Evolutionary conservation across 2,797 vertebrate species (phyloP), one percentile per base, ranked within the genome.

Genomic region (Lepidocolaptes lacrymiger): DNA sequence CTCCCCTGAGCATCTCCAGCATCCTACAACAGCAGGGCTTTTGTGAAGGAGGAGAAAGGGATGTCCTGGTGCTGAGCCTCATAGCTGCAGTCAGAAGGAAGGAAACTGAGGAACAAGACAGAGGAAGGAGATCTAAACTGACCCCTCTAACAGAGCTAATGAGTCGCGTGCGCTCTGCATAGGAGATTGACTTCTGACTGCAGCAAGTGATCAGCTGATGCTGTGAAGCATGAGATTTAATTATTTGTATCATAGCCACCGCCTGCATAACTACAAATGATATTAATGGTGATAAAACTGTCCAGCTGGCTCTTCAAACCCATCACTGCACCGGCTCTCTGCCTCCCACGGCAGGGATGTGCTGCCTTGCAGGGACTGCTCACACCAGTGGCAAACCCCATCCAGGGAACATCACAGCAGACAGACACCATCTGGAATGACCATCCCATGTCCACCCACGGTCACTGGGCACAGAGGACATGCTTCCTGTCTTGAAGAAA

Each of bases 221-320:
- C 91, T 85, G 26, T 79, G 89, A 96, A 97, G 96, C 94, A 91
- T 95, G 85, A 96, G 95, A 96, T 97, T 95, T 96, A 95, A 97
- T 97, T 97, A 97, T 93, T 96, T 93, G 92, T 96, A 96, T 95
- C 91, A 91, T 64, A 88, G 88, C 85, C 85, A 77, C 1, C 7
- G 67, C 63, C 91, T 54, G 80, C 77, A 81, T 91, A 90, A 87
- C 91, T 95, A 91, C 88, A 95, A 94, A 90, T 56, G 77, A 83
- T 92, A 95, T 69, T 94, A 96, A 94, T 82, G 78, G 87, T 91
- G 88, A 93, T 84, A 89, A 93, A 96, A 96, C 44, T 76, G 87
- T 85, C 85, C 93, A 95, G 88, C 77, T 91, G 91, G 77, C 90
- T 95, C 88, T 87, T 78, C 78, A 71, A 81, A 71, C 30, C 59